Conservation (phyloP, 2,888 invertebrate species). For the Leptopilina drosophilae region DNA sequence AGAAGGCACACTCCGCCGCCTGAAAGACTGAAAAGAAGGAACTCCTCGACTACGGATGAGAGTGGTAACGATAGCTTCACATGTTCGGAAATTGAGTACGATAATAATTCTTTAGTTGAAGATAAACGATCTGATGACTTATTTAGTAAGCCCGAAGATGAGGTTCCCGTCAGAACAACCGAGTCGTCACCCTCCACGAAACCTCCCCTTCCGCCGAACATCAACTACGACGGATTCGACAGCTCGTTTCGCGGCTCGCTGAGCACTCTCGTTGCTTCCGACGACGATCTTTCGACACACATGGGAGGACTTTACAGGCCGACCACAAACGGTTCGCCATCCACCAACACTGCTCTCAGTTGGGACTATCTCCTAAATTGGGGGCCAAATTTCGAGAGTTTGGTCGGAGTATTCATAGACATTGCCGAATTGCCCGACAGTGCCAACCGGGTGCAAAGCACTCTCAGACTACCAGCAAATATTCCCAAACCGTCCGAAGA, state of each 20-base stretch:
- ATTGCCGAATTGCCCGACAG: slow-evolving; percentile 90
- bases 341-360: slow-evolving; percentile 84
- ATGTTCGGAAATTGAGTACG: slow-evolving; percentile 98
- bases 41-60: slow-evolving; percentile 94
- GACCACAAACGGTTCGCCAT: slow-evolving; percentile 85
- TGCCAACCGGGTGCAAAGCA: slow-evolving; percentile 83
- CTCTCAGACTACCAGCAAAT: slow-evolving; percentile 86
- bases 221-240: slow-evolving; percentile 92
- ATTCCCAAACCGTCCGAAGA: slow-evolving; percentile 93
- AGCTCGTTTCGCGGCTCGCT: slow-evolving; percentile 96
- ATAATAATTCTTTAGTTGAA: slow-evolving; percentile 90
- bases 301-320: slow-evolving; percentile 89
- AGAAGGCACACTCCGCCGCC: slow-evolving; percentile 83
- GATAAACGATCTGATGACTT: slow-evolving; percentile 85
- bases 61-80: slow-evolving; percentile 97
- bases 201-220: slow-evolving; percentile 85
- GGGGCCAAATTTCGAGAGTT: slow-evolving; percentile 97
- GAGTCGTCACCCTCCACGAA: slow-evolving; percentile 78
- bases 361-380: slow-evolving; percentile 97
- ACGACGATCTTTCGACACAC: slow-evolving; percentile 92
- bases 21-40: slow-evolving; percentile 84
- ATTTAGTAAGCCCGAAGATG: slow-evolving; percentile 80
- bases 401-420: slow-evolving; percentile 97
- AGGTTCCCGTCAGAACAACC: slow-evolving; percentile 75
- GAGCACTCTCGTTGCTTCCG: slow-evolving; percentile 95